Conservation (phyloP, 2,888 invertebrate genomes). For the Aphelenchoides bicaudatus region DNA sequence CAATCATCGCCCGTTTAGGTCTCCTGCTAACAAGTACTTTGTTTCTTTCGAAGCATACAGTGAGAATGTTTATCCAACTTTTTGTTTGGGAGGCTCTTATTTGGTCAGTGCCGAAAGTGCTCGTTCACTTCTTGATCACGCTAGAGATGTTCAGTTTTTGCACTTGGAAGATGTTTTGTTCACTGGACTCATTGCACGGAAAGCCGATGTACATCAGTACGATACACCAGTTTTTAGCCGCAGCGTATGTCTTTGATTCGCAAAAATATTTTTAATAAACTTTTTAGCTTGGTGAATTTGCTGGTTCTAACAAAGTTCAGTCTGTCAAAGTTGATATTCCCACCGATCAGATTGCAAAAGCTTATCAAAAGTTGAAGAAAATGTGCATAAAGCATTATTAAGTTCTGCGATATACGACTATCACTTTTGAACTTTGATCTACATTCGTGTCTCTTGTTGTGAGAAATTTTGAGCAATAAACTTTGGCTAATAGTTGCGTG, state of each 20-base stretch:
- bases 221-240: background rate
- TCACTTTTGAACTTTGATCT: too few relatives aligned
- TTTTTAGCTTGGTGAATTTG: background rate
- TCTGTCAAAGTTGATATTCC: background rate
- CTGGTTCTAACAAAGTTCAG: background rate
- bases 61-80: background rate
- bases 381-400: too few relatives aligned
- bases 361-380: conserved; percentile 4
- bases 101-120: background rate
- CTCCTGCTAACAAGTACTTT: too few relatives aligned
- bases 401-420: too few relatives aligned
- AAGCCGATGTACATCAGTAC: background rate
- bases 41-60: background rate
- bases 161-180: conserved; percentile 4
- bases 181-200: background rate
- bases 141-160: background rate
- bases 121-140: background rate
- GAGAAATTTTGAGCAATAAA: too few relatives aligned
- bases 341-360: background rate
- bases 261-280: background rate
- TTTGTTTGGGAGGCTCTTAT: conserved; percentile 7
- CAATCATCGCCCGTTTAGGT: too few relatives aligned
- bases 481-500: too few relatives aligned
- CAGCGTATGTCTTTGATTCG: background rate
- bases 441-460: too few relatives aligned